These are phyloP conservation scores for Cotesia glomerata DNA, from an alignment of 1,140 invertebrate species.

Conservation along the genomic window DNA sequence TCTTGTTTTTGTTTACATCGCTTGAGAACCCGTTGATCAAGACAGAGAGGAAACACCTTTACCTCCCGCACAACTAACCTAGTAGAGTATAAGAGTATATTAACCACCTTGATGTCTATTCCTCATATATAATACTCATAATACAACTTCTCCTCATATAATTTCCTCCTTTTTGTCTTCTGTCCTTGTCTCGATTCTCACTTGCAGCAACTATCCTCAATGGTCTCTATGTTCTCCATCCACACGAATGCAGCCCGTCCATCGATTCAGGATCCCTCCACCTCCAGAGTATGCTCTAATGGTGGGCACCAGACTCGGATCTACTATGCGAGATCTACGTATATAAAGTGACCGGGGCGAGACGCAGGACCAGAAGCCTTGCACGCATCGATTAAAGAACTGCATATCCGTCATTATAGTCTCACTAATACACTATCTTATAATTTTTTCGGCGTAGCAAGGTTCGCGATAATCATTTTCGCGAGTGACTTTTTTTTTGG, in stretches of 20 bases:
- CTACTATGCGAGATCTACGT: constrained; percentile 57
- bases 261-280: background rate
- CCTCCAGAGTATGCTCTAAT: constrained; percentile 36
- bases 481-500: background rate
- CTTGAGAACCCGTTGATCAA: background rate
- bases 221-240: background rate
- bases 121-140: no score
- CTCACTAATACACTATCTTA: background rate
- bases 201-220: background rate
- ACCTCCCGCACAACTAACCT: background rate
- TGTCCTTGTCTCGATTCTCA: no score
- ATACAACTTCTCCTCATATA: no score
- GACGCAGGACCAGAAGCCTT: constrained; percentile 59
- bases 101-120: no score
- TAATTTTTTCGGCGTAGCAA: background rate
- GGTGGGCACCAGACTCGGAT: constrained; percentile 42
- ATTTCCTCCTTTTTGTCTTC: no score
- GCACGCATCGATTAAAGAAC: constrained; percentile 42
- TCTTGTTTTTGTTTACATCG: no score
- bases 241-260: background rate
- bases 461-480: background rate
- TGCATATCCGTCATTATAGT: background rate
- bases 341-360: constrained; percentile 61
- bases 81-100: no score
- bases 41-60: background rate